phyloP scores from a whole-genome alignment of 2,797 vertebrate genomes.

The Miichthys miiuy region DNA sequence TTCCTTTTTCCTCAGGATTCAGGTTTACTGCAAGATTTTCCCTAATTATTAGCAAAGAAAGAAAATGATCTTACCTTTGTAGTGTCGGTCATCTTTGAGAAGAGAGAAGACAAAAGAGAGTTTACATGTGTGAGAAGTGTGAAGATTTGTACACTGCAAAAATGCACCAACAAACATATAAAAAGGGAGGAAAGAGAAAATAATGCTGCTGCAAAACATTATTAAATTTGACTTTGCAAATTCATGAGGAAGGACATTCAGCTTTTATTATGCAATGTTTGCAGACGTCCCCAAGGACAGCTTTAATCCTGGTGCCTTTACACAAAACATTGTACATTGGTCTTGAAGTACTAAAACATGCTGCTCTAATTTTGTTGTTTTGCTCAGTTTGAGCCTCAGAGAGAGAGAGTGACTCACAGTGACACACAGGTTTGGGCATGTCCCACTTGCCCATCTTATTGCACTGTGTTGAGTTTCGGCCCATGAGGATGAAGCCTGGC shows the following conservation, averaged over 20 bases:
- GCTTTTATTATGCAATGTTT: background rate
- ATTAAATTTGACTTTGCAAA: background rate
- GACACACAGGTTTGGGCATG: constrained; percentile 89
- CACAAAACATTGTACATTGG: background rate
- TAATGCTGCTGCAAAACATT: background rate
- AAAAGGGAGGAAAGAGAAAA: background rate
- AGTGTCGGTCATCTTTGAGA: constrained; percentile 78
- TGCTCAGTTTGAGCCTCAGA: background rate
- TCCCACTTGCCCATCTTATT: constrained; percentile 91
- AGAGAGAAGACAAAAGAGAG: background rate
- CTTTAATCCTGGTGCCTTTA: background rate
- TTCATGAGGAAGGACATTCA: background rate
- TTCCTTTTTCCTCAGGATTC: background rate
- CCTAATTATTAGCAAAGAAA: background rate
- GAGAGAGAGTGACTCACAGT: constrained; percentile 83
- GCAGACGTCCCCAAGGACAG: background rate
- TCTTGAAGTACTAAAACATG: background rate
- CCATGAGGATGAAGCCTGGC: constrained; percentile 88
- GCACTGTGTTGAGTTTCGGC: constrained; percentile 86
- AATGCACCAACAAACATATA: too few species aligned
- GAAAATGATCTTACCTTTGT: constrained; percentile 76
- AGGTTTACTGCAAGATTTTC: background rate
- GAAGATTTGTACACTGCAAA: background rate
- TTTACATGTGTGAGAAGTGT: background rate
- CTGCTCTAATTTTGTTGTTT: background rate